A percentile compares a stretch with the other conserved stretches of the same genome.
Conservation (phyloP, 2,113 vertebrate species). For the Passerina amoena region DNA sequence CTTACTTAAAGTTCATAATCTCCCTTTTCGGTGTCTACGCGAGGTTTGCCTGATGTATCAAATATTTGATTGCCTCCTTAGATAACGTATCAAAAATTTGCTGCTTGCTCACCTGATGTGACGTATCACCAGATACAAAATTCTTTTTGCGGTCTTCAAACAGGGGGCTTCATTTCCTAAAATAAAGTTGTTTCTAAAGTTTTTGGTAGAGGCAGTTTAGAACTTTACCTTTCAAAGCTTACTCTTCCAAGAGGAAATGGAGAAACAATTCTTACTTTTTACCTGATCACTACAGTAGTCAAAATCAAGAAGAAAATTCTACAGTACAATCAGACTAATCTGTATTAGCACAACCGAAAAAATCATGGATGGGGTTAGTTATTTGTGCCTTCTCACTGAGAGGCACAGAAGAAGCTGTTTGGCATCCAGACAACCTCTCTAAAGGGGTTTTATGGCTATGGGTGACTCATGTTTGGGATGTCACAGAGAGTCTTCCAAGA, state of each 20-base stretch:
- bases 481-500: not conserved
- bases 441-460: not conserved
- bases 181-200: not conserved
- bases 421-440: not conserved
- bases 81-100: not conserved
- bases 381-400: not conserved
- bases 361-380: not conserved
- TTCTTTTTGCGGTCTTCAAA: fast-evolving
- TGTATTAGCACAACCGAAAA: not conserved
- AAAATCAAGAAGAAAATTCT: not conserved
- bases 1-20: not conserved
- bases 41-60: fast-evolving
- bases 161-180: not conserved
- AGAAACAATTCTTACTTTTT: not conserved
- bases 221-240: too few relatives aligned
- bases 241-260: not conserved
- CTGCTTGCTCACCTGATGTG: not conserved
- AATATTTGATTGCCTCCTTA: fast-evolving
- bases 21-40: fast-evolving
- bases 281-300: fast-evolving
- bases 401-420: not conserved
- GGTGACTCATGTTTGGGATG: fast-evolving
- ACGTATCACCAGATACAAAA: not conserved
- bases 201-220: not conserved
- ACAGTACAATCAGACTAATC: not conserved